phyloP scores from a whole-genome alignment of 2,113 vertebrate genomes.

The Cromileptes altivelis region DNA sequence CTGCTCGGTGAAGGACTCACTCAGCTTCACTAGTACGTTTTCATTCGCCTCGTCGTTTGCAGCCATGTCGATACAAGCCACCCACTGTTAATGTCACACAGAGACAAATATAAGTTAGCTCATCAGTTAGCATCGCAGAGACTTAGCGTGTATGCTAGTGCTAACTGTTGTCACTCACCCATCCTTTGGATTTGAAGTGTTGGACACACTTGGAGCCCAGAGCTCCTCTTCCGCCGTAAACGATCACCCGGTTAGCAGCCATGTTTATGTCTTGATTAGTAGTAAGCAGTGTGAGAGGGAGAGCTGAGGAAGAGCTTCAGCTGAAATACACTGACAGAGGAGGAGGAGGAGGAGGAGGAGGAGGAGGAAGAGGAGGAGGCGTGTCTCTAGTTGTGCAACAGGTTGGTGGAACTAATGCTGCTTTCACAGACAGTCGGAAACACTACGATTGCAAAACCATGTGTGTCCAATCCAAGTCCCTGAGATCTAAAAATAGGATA shows the following conservation, averaged over 20 bases:
- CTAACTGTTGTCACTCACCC: slow-evolving; percentile 83
- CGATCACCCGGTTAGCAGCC: slow-evolving; percentile 86
- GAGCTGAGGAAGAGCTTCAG: not conserved
- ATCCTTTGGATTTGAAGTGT: slow-evolving; percentile 88
- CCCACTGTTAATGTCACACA: slow-evolving; percentile 86
- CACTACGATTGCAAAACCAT: accelerated
- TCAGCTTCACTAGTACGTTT: slow-evolving; percentile 88
- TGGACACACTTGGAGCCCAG: slow-evolving; percentile 91
- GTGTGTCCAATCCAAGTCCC: too few species aligned
- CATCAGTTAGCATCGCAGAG: not conserved
- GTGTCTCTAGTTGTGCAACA: slow-evolving; percentile 57
- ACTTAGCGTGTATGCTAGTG: slow-evolving; percentile 3
- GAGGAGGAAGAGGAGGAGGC: slow-evolving; percentile 23
- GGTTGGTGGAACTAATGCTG: slow-evolving; percentile 50
- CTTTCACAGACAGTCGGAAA: slow-evolving; percentile 51
- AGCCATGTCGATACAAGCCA: slow-evolving; percentile 91
- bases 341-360: not conserved
- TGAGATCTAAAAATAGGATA: too few species aligned
- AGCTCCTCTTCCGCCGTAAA: slow-evolving; percentile 92
- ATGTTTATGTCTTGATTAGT: slow-evolving; percentile 33
- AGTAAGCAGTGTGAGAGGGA: slow-evolving; percentile 3
- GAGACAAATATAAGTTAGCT: not conserved
- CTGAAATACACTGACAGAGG: not conserved
- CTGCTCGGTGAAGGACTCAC: slow-evolving; percentile 91
- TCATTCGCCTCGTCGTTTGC: slow-evolving; percentile 91